Evolutionary conservation across 2,888 invertebrate genomes (phyloP), one percentile per base, ranked within the genome.

Genomic region (Entomobrya proxima): DNA sequence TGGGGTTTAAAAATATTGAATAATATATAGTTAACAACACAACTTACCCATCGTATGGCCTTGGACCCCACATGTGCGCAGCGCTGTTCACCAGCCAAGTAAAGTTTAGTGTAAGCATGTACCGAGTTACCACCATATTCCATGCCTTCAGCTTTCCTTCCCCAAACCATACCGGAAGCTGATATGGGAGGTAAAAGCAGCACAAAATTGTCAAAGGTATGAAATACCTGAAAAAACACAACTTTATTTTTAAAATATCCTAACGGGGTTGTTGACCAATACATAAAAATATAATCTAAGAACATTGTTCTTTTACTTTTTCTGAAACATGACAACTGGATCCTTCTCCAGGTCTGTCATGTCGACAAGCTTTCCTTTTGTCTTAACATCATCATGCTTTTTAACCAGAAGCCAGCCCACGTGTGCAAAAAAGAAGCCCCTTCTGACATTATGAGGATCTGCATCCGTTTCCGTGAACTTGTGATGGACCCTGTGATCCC

Each of bases 341-440:
- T 98, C 98, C 11, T 93, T 93, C 86, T 94, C 94, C 85, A 98
- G 93, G 92, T 98, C 98, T 74, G 95, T 95, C 88, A 98, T 91
- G 91, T 98, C 97, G 21, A 98, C 94, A 58, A 94, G 94, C 90
- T 96, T 95, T 91, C 98, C 98, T 92, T 97, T 97, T 87, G 93
- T 93, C 91, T 94, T 96, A 47, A 98, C 96, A 88, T 97, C 96
- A 0, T 97, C 96, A 91, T 98, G 98, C 92, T 98, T 98, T 90
- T 95, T 94, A 90, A 95, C 95, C 78, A 98, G 92, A 88, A 98
- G 93, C 98, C 98, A 98, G 87, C 98, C 98, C 90, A 98, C 94
- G 92, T 98, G 98, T 0, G 98, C 94, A 93, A 98, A 98, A 94
- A 98, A 98, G 93, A 98, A 98, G 15, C 98, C 98, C 32, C 97